These are phyloP conservation scores for Drosophila sturtevanti DNA, from an alignment of 1,140 invertebrate genomes.

Conservation along the genomic window DNA sequence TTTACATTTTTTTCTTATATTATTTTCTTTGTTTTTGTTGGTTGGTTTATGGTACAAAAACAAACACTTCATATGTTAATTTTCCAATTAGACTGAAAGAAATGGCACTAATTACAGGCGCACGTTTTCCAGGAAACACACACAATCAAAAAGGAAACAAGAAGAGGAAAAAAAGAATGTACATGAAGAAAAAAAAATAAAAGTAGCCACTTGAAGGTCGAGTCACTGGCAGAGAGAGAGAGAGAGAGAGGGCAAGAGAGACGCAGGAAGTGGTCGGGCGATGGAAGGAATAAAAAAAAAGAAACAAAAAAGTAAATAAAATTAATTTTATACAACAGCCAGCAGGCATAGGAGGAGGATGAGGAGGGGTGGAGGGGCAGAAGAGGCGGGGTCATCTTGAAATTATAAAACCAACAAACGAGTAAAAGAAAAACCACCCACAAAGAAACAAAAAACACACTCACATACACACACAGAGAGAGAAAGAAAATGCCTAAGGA, in stretches of 20 bases:
- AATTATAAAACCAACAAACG: constrained; percentile 41
- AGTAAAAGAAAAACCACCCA: constrained; percentile 18
- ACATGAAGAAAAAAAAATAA: constrained; percentile 51
- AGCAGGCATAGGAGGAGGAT: background rate
- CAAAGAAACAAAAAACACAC: too few relatives aligned
- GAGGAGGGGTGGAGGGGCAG: background rate
- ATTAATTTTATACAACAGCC: constrained; percentile 70
- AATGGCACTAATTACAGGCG: constrained; percentile 78
- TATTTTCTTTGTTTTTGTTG: too few relatives aligned
- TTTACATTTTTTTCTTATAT: constrained; percentile 27
- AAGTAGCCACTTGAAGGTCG: constrained; percentile 73
- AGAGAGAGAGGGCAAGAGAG: background rate
- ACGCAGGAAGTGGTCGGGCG: constrained; percentile 3
- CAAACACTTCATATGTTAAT: constrained; percentile 81
- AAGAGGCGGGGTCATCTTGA: constrained; percentile 32
- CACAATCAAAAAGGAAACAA: constrained; percentile 26
- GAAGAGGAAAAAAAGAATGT: background rate
- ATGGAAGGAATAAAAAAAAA: constrained; percentile 3
- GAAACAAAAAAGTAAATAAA: constrained; percentile 65
- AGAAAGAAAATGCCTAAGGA: constrained; percentile 55
- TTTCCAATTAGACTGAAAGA: constrained; percentile 76
- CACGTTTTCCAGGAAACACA: constrained; percentile 50
- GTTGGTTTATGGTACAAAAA: background rate
- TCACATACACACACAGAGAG: background rate
- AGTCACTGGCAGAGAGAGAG: background rate